Percentiles rank a stretch among this genome's conserved stretches.
Conservation (phyloP, 2,797 vertebrate species). For the Eulemur coronatus region DNA sequence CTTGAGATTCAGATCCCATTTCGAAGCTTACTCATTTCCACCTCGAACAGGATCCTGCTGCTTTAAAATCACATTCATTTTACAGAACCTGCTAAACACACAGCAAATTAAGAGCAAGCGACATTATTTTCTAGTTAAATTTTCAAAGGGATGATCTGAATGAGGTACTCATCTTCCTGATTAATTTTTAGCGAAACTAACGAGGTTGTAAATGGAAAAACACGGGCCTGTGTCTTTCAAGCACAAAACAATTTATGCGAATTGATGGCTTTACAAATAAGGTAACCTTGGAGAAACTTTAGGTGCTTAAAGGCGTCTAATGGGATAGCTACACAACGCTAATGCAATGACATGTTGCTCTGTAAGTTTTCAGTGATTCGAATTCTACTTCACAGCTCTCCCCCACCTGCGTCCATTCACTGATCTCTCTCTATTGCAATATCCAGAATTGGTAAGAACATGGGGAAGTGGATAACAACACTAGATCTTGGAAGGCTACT, state of each 20-base stretch:
- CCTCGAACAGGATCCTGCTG: constrained; percentile 24
- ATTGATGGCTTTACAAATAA: constrained; percentile 45
- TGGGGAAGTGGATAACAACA: background rate
- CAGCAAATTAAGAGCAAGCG: constrained; percentile 63
- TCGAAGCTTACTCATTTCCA: constrained; percentile 49
- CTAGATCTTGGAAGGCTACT: background rate
- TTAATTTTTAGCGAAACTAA: constrained; percentile 74
- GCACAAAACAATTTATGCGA: constrained; percentile 31
- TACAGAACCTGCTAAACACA: constrained; percentile 40
- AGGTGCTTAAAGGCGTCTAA: background rate
- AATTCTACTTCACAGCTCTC: background rate
- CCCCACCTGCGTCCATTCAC: background rate
- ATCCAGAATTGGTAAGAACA: background rate
- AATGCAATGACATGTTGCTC: background rate
- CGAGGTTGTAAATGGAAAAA: constrained; percentile 49
- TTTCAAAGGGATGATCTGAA: constrained; percentile 72
- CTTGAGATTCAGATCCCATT: background rate
- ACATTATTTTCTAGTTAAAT: constrained; percentile 69
- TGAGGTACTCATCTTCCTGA: constrained; percentile 58
- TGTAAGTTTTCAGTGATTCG: background rate
- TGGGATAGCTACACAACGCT: background rate
- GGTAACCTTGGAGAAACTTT: constrained; percentile 16
- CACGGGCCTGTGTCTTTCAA: background rate
- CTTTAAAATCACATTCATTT: constrained; percentile 44
- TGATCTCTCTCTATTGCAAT: background rate